Conservation (phyloP, 2,113 vertebrate genomes). For the Tauraco erythrolophus region DNA sequence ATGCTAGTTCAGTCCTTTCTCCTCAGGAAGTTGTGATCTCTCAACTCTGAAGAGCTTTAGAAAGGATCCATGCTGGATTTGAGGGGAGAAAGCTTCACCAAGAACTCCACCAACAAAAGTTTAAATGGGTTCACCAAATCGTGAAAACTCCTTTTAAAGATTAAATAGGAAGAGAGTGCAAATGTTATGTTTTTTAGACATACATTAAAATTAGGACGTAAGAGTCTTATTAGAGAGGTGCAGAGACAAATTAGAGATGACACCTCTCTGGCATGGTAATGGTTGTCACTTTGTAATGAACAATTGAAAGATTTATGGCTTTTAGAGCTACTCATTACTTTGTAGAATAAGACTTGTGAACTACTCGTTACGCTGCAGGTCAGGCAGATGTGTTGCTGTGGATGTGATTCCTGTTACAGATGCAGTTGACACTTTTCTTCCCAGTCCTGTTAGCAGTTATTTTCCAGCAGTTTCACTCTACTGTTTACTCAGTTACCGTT, state of each 20-base stretch:
- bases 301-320: background rate
- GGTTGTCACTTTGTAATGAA: constrained; percentile 8
- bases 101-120: background rate
- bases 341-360: background rate
- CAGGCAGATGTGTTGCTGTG: background rate
- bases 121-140: background rate
- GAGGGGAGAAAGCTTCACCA: background rate
- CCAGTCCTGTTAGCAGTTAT: background rate
- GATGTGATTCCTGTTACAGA: background rate
- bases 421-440: background rate
- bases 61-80: background rate
- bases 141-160: background rate
- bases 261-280: background rate
- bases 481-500: background rate
- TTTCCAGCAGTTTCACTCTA: background rate
- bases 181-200: background rate
- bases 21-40: background rate
- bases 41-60: background rate
- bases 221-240: background rate
- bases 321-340: background rate
- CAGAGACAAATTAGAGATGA: background rate
- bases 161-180: background rate
- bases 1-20: background rate
- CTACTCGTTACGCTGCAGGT: background rate
- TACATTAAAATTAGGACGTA: background rate